Base-by-base conservation (phyloP, 2,113 vertebrate genomes). In the Muntiacus reevesi region DNA sequence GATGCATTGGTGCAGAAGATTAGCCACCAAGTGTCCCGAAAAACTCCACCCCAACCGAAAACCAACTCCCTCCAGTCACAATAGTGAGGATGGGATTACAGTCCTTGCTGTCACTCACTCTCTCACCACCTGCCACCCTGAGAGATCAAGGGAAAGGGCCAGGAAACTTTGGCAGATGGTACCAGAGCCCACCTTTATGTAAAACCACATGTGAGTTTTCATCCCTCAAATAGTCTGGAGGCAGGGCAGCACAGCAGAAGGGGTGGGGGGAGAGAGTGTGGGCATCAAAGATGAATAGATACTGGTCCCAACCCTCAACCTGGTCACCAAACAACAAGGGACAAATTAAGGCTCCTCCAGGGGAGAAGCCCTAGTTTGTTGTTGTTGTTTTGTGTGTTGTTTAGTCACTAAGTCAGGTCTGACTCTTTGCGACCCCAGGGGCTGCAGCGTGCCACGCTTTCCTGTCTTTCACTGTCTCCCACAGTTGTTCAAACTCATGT, bases 171-270 rank as follows among this genome's bases (percentile, higher is more conserved):
- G 45, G 23, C 74, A 84, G 33, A 45, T 78, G 40, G 21, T 40
- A 25, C 19, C 45, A 95, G 81, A 85, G 40, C 54, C 54, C 40
- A 36, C 21, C 33, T 76, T 55, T 82, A 78, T 11, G 2, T 82
- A 87, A 83, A 50, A 9, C 16, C 28, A 43, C n/a, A 16, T 74
- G 78, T 62, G 64, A 71, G 15, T 40, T 92, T 86, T 85, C 36
- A 52, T 81, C 67, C 85, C 54, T 4, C 7, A 60, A 50, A 60
- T 5, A 76, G 45, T 4, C 45, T 67, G 12, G 7, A 11, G 27
- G 4, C 11, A 64, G 50, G 17, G 17, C 21, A n/a, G 2, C 33
- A 33, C n/a, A 11, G 17, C 4, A 2, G 64, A 17, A 1, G 17
- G 19, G 10, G 9, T 1, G 0, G 30, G 15, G 19, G 62, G 79